Conservation (phyloP, 2,113 vertebrate genomes). For the Chaetodon trifascialis region DNA sequence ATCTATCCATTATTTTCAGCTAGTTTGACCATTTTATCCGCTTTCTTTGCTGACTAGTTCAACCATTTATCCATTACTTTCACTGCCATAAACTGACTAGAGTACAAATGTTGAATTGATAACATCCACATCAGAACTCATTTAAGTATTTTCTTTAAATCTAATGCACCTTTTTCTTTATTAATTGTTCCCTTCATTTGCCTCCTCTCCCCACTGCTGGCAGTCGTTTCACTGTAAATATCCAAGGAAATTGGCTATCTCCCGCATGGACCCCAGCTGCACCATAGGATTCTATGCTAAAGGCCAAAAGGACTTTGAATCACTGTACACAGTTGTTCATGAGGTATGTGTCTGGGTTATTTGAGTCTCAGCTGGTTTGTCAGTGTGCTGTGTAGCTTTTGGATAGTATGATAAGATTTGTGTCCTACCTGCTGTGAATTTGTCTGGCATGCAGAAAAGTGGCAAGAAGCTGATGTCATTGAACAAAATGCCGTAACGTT, state of each 20-base stretch:
- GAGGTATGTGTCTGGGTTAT: slow-evolving; percentile 77
- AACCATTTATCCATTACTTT: background rate
- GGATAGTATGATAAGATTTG: background rate
- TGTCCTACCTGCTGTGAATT: background rate
- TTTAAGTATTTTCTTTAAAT: background rate
- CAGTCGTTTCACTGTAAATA: slow-evolving; percentile 92
- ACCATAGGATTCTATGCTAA: slow-evolving; percentile 91
- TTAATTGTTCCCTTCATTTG: background rate
- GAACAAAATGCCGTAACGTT: background rate
- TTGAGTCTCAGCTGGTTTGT: background rate
- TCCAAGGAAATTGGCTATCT: slow-evolving; percentile 89
- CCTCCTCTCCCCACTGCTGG: background rate
- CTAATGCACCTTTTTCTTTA: background rate
- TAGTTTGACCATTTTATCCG: no score
- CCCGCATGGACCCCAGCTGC: slow-evolving; percentile 94
- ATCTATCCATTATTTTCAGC: no score
- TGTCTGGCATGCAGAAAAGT: background rate
- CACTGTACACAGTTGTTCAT: slow-evolving; percentile 81
- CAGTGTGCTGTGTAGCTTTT: background rate
- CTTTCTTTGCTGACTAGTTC: no score
- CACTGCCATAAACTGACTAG: background rate
- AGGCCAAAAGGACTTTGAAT: slow-evolving; percentile 85
- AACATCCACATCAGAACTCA: background rate
- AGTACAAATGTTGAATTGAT: background rate
- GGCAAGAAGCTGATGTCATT: background rate